Conservation (phyloP, 2,888 invertebrate species). For the Brachyopa scutellaris region DNA sequence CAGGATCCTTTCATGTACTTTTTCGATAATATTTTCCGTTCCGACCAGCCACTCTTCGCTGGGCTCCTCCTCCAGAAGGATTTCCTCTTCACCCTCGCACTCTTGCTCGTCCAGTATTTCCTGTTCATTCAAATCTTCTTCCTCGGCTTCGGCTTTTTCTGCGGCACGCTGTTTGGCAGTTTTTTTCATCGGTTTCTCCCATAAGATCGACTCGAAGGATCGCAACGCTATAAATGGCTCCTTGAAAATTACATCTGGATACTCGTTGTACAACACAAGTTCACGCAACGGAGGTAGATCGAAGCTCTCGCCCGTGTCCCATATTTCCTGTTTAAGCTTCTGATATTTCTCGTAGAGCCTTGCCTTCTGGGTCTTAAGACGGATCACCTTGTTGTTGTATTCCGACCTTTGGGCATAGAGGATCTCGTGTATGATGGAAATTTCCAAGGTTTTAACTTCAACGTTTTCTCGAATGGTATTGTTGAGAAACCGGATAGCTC, state of each 20-base stretch:
- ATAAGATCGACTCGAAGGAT: slow-evolving; percentile 61
- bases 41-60: slow-evolving; percentile 42
- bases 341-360: slow-evolving; percentile 30
- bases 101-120: slow-evolving; percentile 1
- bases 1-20: slow-evolving; percentile 84
- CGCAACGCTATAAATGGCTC: slow-evolving; percentile 73
- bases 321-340: slow-evolving; percentile 10
- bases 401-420: slow-evolving; percentile 17
- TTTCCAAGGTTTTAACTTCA: slow-evolving; percentile 51
- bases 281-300: slow-evolving; percentile 73
- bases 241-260: slow-evolving; percentile 78
- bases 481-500: slow-evolving; percentile 48
- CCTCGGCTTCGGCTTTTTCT: slow-evolving; percentile 17
- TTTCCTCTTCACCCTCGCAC: slow-evolving; percentile 57
- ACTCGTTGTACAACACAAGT: slow-evolving; percentile 76
- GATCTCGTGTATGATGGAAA: slow-evolving; percentile 43
- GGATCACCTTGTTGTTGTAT: slow-evolving; percentile 38
- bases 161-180: slow-evolving; percentile 73
- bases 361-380: slow-evolving; percentile 18
- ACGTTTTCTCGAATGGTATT: slow-evolving; percentile 49
- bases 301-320: slow-evolving; percentile 74
- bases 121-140: slow-evolving; percentile 1
- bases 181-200: slow-evolving; percentile 72
- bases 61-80: slow-evolving; percentile 66
- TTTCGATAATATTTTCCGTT: slow-evolving; percentile 84